Percentiles rank a stretch among this genome's conserved stretches.
These are phyloP conservation scores for Dufourea novaeangliae DNA, from an alignment of 1,140 invertebrate genomes.

Conservation along the genomic window DNA sequence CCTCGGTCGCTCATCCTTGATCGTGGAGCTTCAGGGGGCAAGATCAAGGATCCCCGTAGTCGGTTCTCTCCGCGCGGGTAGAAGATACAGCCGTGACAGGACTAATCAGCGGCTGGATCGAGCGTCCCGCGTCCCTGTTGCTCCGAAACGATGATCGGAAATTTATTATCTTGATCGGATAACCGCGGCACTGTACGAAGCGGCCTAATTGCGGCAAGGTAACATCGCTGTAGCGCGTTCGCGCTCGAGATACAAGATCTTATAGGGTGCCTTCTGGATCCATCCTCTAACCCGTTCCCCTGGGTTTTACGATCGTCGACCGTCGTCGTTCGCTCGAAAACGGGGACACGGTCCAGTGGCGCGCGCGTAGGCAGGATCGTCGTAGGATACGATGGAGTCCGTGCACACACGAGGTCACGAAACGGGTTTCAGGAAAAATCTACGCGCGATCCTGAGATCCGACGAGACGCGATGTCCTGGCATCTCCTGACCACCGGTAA, in stretches of 20 bases:
- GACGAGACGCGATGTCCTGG: slow-evolving; percentile 26
- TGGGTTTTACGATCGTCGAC: slow-evolving; percentile 13
- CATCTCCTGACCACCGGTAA: slow-evolving; percentile 11
- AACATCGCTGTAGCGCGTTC: not conserved
- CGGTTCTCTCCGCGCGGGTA: not conserved
- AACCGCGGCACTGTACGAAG: slow-evolving; percentile 11
- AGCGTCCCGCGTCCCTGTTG: not conserved
- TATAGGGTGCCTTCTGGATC: not conserved
- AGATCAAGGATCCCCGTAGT: too few relatives aligned
- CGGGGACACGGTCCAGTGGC: slow-evolving; percentile 50
- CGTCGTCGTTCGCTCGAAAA: slow-evolving; percentile 45
- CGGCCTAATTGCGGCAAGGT: slow-evolving; percentile 15
- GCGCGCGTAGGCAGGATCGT: slow-evolving; percentile 59
- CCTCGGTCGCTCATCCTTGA: slow-evolving; percentile 5
- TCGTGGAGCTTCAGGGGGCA: too few relatives aligned
- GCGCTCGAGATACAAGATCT: slow-evolving; percentile 6
- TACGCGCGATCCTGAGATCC: slow-evolving; percentile 49
- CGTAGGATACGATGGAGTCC: slow-evolving; percentile 55
- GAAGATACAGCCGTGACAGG: slow-evolving; percentile 1
- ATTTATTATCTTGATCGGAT: slow-evolving; percentile 19
- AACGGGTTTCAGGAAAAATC: slow-evolving; percentile 76
- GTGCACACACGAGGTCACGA: slow-evolving; percentile 62
- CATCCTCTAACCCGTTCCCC: not conserved
- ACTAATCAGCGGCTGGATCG: slow-evolving; percentile 14
- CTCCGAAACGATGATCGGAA: slow-evolving; percentile 2